These are phyloP conservation scores for Eremophila alpestris DNA, from an alignment of 2,797 vertebrate species.

Conservation along the genomic window DNA sequence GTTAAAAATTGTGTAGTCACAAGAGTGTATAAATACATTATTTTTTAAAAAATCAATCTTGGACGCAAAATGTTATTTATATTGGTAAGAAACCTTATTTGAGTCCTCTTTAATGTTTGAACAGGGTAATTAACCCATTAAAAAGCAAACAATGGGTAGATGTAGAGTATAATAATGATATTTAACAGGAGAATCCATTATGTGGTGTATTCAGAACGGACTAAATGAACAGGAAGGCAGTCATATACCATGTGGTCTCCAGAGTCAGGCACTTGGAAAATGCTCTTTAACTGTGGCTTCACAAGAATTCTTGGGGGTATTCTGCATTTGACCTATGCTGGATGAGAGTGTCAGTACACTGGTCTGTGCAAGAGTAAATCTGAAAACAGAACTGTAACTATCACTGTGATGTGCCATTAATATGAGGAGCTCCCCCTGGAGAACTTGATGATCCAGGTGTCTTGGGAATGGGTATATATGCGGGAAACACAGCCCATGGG, in stretches of 20 bases:
- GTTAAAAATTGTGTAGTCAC: neutral
- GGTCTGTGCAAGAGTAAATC: neutral
- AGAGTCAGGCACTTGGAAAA: neutral
- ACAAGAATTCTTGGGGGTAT: neutral
- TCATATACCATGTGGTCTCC: neutral
- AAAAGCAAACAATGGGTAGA: neutral
- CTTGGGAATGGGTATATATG: neutral
- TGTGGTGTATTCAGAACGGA: neutral
- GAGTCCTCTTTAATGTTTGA: neutral
- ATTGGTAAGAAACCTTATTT: neutral
- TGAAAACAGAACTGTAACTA: neutral
- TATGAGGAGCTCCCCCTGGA: neutral
- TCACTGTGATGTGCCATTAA: too few relatives aligned
- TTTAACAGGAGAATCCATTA: neutral
- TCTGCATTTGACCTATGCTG: neutral
- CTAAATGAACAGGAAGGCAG: neutral
- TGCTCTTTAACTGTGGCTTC: neutral
- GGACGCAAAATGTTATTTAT: neutral
- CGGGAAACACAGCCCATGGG: neutral
- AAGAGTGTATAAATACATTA: neutral
- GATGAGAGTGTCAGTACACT: accelerated
- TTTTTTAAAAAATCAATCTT: neutral
- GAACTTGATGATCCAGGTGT: neutral
- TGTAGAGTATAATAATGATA: neutral
- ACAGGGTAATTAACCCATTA: neutral